phyloP scores from a whole-genome alignment of 2,888 invertebrate genomes.

The Cheilosia soror region DNA sequence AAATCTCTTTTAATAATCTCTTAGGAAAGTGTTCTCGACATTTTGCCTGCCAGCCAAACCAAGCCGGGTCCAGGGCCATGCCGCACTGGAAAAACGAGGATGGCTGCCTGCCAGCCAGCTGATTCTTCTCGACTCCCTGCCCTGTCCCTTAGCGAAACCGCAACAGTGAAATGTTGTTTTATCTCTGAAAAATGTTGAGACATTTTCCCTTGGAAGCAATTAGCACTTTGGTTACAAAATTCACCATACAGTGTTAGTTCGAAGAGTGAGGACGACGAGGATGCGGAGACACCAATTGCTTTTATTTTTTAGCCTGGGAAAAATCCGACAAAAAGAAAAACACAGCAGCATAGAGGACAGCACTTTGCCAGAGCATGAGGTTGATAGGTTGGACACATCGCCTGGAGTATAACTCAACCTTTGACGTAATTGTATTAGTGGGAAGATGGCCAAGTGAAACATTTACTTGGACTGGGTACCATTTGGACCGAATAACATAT shows the following conservation, averaged over 20 bases:
- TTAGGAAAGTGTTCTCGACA: conserved; percentile 73
- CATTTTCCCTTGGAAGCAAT: conserved; percentile 77
- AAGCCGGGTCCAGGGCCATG: conserved; percentile 29
- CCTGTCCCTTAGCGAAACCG: conserved; percentile 43
- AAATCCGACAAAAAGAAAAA: conserved; percentile 23
- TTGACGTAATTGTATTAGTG: conserved; percentile 75
- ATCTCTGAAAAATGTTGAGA: conserved; percentile 75
- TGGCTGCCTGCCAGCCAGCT: conserved; percentile 72
- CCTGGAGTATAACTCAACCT: conserved; percentile 69
- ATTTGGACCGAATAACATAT: conserved; percentile 60
- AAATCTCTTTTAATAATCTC: conserved; percentile 75
- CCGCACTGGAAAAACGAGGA: conserved; percentile 39
- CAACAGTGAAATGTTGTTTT: conserved; percentile 75
- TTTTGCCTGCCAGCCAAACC: conserved; percentile 68
- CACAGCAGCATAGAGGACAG: conserved; percentile 47
- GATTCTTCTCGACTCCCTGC: neutral
- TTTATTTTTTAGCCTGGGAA: conserved; percentile 25
- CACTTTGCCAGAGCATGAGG: conserved; percentile 63
- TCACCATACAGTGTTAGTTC: conserved; percentile 59
- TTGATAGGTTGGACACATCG: conserved; percentile 69
- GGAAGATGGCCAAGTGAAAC: conserved; percentile 75
- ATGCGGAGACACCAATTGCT: neutral
- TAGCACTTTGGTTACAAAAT: conserved; percentile 77
- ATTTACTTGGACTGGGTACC: conserved; percentile 66
- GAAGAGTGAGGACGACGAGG: neutral